Conservation (phyloP, 2,888 invertebrate species). For the Lymantria dispar region DNA sequence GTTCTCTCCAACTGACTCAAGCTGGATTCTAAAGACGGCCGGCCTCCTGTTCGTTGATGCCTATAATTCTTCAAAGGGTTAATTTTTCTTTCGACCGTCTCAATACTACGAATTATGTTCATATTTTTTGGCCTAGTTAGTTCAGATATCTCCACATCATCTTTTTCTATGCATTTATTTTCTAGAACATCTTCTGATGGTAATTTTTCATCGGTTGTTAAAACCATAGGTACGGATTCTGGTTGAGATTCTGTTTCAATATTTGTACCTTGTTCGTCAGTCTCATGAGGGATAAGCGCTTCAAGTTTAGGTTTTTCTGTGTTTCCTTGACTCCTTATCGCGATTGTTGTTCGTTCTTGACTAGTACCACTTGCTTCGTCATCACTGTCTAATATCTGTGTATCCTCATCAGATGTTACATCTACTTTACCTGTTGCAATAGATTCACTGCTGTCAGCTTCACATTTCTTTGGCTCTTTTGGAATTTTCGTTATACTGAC, state of each 20-base stretch:
- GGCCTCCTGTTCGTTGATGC: constrained; percentile 63
- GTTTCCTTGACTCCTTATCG: constrained; percentile 17
- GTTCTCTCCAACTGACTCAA: constrained; percentile 71
- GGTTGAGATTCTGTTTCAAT: constrained; percentile 25
- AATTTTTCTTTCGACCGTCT: constrained; percentile 62
- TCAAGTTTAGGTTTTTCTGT: constrained; percentile 14
- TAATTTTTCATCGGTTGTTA: constrained; percentile 72
- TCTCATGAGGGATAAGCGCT: constrained; percentile 19
- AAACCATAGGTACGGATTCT: constrained; percentile 48
- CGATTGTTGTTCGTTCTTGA: constrained; percentile 27
- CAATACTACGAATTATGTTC: constrained; percentile 34
- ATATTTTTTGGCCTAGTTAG: constrained; percentile 25
- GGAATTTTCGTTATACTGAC: constrained; percentile 73
- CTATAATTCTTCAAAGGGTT: constrained; percentile 76
- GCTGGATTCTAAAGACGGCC: constrained; percentile 67
- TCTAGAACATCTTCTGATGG: constrained; percentile 68
- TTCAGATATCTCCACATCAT: constrained; percentile 29
- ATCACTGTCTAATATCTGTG: constrained; percentile 71
- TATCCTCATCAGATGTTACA: constrained; percentile 61
- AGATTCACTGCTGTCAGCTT: constrained; percentile 42
- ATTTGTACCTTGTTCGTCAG: constrained; percentile 28
- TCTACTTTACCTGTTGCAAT: constrained; percentile 45
- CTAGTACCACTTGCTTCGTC: constrained; percentile 51
- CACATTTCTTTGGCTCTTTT: constrained; percentile 53
- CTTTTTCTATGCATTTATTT: constrained; percentile 46